Percentiles rank a stretch among this genome's conserved stretches.
phyloP scores from a whole-genome alignment of 1,140 invertebrate genomes.

The Mylabris phalerata region DNA sequence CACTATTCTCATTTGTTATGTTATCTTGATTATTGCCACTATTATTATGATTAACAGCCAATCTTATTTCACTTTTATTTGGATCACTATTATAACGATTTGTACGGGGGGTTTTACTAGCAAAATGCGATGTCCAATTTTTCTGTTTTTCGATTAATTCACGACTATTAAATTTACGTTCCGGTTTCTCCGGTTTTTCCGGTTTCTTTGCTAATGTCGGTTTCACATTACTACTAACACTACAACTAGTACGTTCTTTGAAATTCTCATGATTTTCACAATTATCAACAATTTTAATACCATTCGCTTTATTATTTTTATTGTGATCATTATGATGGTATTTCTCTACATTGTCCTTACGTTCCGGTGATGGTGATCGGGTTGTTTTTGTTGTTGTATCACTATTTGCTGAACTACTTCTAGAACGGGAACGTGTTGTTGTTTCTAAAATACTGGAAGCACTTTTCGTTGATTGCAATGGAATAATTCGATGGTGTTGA shows the following conservation, averaged over 20 bases:
- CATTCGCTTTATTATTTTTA: background rate
- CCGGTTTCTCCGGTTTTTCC: constrained; percentile 75
- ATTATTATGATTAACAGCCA: constrained; percentile 38
- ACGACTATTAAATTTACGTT: constrained; percentile 72
- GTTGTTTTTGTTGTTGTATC: constrained; percentile 33
- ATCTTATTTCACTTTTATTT: constrained; percentile 42
- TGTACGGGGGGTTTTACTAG: constrained; percentile 57
- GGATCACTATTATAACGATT: constrained; percentile 58
- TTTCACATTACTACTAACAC: constrained; percentile 37
- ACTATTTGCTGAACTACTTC: constrained; percentile 37
- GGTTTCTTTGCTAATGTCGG: constrained; percentile 46
- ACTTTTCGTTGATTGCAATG: constrained; percentile 39
- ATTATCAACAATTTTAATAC: background rate
- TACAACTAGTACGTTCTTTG: constrained; percentile 9
- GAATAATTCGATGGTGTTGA: constrained; percentile 22
- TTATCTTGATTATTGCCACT: constrained; percentile 39
- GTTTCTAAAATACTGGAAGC: constrained; percentile 38
- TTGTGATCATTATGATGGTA: background rate
- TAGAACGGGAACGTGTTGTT: constrained; percentile 24
- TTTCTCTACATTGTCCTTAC: background rate
- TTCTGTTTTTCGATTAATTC: constrained; percentile 83
- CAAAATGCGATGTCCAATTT: constrained; percentile 87
- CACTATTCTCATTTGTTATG: constrained; percentile 40
- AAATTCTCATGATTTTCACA: background rate
- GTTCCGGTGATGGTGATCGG: constrained; percentile 34